A percentile compares a stretch with the other conserved stretches of the same genome.
These are phyloP conservation scores for Meteorus colon DNA, from an alignment of 2,888 invertebrate genomes.

Conservation along the genomic window DNA sequence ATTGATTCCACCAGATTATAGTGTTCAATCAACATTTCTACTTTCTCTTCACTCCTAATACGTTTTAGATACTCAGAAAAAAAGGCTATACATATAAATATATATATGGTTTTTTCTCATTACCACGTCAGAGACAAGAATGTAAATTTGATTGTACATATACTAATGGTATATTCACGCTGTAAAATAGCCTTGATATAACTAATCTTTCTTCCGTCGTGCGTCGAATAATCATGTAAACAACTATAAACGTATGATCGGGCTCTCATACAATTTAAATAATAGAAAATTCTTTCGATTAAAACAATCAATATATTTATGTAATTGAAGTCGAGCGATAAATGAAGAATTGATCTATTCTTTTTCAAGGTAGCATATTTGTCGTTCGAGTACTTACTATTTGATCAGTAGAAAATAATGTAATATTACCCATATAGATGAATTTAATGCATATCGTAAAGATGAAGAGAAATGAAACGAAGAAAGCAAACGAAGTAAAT, in stretches of 20 bases:
- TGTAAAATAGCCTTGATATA: neutral
- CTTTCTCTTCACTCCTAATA: neutral
- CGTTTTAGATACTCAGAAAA: neutral
- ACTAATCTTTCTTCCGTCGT: neutral
- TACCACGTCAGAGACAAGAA: neutral
- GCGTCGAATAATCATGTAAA: neutral
- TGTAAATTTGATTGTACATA: neutral
- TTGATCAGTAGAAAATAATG: neutral
- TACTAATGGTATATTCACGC: neutral
- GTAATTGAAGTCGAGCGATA: neutral
- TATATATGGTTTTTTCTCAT: neutral
- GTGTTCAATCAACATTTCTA: conserved; percentile 40
- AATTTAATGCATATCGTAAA: neutral
- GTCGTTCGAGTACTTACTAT: neutral
- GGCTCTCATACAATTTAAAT: neutral
- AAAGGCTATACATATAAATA: neutral
- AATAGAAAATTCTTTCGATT: neutral
- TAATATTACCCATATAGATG: neutral
- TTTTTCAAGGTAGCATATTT: neutral
- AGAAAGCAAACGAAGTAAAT: neutral
- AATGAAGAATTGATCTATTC: neutral
- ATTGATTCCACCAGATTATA: conserved; percentile 70
- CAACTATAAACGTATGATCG: neutral
- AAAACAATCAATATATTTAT: neutral
- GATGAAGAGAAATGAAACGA: neutral